phyloP scores from a whole-genome alignment of 1,140 invertebrate genomes.

The Teleogryllus occipitalis region DNA sequence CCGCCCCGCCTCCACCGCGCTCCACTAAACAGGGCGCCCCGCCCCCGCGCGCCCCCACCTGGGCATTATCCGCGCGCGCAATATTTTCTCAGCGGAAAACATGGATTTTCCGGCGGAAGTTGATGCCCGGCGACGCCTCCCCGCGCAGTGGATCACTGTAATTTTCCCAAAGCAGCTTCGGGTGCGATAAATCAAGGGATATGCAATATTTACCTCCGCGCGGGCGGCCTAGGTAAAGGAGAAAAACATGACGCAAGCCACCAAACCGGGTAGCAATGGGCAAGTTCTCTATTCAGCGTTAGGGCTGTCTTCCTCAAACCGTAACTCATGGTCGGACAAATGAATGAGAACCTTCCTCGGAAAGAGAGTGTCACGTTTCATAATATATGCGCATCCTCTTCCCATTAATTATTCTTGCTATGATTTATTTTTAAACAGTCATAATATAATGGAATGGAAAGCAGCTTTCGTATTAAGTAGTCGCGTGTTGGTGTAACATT shows the following conservation, averaged over 20 bases:
- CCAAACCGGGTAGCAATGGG: background rate
- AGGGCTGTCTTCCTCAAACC: too few relatives aligned
- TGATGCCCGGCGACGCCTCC: background rate
- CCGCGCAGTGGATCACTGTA: background rate
- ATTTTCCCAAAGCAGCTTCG: background rate
- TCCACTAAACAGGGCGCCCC: too few relatives aligned
- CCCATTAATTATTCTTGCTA: too few relatives aligned
- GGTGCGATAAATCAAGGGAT: background rate
- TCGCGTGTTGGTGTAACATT: too few relatives aligned
- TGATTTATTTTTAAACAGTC: too few relatives aligned
- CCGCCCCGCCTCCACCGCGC: too few relatives aligned
- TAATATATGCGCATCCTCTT: too few relatives aligned
- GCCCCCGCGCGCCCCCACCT: background rate
- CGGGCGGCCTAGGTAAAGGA: background rate
- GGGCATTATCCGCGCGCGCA: background rate
- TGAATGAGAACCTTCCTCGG: too few relatives aligned
- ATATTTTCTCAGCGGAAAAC: background rate
- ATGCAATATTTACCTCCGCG: background rate
- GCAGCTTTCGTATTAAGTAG: too few relatives aligned
- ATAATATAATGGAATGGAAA: too few relatives aligned
- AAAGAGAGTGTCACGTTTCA: too few relatives aligned
- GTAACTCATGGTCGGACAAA: too few relatives aligned
- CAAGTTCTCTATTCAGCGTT: background rate
- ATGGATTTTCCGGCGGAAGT: background rate
- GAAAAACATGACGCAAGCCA: background rate